Evolutionary conservation across 1,140 invertebrate species (phyloP).

Genomic region (Drusus annulatus): DNA sequence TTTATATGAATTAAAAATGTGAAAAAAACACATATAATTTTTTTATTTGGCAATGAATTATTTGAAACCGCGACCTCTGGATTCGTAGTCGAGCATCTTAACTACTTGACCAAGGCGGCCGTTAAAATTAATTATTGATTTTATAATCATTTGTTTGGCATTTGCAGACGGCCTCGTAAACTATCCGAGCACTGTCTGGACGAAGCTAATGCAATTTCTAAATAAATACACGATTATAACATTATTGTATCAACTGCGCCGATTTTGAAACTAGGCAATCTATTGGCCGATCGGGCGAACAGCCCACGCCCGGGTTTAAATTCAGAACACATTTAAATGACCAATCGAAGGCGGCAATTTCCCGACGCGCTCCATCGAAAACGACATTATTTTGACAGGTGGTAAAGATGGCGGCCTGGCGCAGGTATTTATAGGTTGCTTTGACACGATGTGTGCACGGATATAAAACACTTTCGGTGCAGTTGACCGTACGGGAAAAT

Average conservation of each 20-base stretch:
- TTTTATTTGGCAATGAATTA: too few species aligned
- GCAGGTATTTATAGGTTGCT: background rate
- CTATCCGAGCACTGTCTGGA: too few species aligned
- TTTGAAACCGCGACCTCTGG: too few species aligned
- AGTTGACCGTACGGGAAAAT: background rate
- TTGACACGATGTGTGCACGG: background rate
- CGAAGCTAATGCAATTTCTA: too few species aligned
- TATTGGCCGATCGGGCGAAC: conserved; percentile 18
- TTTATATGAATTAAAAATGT: too few species aligned
- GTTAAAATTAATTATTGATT: too few species aligned
- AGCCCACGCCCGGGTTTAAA: conserved; percentile 27
- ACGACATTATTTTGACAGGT: conserved; percentile 44
- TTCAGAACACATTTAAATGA: conserved; percentile 23
- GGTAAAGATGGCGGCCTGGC: conserved; percentile 16
- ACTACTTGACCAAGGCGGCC: too few species aligned
- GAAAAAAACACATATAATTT: too few species aligned
- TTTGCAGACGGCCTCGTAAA: too few species aligned
- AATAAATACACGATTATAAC: too few species aligned
- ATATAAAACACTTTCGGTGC: background rate
- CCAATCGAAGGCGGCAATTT: conserved; percentile 34
- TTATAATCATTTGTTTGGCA: too few species aligned
- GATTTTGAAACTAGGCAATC: background rate
- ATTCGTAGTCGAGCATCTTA: too few species aligned
- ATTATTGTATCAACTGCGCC: background rate
- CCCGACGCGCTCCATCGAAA: conserved; percentile 17